Evolutionary conservation across 2,797 vertebrate genomes (phyloP).

Genomic region (Crocodylus rhombifer): DNA sequence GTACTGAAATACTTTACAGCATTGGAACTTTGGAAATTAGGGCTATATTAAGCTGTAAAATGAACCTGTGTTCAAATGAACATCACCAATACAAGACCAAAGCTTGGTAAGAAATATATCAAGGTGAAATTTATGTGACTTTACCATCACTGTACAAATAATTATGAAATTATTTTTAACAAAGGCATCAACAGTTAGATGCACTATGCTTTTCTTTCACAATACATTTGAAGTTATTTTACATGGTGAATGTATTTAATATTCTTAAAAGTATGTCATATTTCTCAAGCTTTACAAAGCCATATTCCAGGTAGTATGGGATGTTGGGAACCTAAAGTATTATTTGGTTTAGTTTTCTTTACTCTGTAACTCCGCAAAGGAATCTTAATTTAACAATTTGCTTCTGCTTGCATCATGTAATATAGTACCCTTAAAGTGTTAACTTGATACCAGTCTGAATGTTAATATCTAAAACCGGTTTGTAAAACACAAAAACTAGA

Average conservation of each 20-base stretch:
- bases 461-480: slow-evolving; percentile 47
- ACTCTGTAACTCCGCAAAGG: not conserved
- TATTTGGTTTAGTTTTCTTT: not conserved
- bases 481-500: slow-evolving; percentile 56
- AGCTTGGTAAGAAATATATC: slow-evolving; percentile 11
- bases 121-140: not conserved
- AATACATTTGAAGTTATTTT: not conserved
- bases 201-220: too few relatives aligned
- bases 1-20: slow-evolving; percentile 5
- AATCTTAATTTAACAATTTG: slow-evolving; percentile 52
- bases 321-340: not conserved
- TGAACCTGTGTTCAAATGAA: slow-evolving; percentile 6
- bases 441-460: slow-evolving; percentile 46
- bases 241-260: not conserved
- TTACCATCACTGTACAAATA: slow-evolving; percentile 6
- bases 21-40: slow-evolving; percentile 27
- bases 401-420: slow-evolving; percentile 41
- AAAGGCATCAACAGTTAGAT: not conserved
- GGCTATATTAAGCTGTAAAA: slow-evolving; percentile 12
- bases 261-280: not conserved
- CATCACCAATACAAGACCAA: not conserved
- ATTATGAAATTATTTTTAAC: slow-evolving; percentile 10
- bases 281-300: slow-evolving; percentile 17
- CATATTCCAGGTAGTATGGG: not conserved
- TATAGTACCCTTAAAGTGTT: slow-evolving; percentile 65